Conservation (phyloP, 2,888 invertebrate genomes). For the Julus scanicus region DNA sequence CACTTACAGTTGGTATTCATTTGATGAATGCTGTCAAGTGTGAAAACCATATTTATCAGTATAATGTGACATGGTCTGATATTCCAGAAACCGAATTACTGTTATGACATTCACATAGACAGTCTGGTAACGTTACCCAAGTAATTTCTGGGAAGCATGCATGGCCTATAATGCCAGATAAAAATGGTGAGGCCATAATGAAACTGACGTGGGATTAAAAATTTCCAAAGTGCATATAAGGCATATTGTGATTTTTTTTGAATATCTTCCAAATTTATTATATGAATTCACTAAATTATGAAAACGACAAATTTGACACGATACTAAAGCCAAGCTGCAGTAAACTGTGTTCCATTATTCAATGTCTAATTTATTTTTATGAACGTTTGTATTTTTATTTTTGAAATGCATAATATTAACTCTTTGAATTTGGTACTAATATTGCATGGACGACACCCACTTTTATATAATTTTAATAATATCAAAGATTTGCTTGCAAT, state of each 20-base stretch:
- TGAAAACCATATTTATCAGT: not conserved
- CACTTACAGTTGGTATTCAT: slow-evolving; percentile 7
- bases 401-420: not conserved
- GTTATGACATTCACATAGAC: not conserved
- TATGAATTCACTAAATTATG: not conserved
- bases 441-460: not conserved
- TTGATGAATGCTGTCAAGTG: not conserved
- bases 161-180: no score
- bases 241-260: not conserved
- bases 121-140: no score
- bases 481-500: not conserved
- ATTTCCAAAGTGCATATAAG: not conserved
- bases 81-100: not conserved
- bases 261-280: not conserved
- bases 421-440: not conserved
- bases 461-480: not conserved
- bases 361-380: slow-evolving; percentile 16
- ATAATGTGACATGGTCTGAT: not conserved
- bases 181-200: no score
- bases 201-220: not conserved
- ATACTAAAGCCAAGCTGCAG: not conserved
- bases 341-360: not conserved
- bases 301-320: not conserved
- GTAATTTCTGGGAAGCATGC: no score
- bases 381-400: not conserved